These are phyloP conservation scores for Forbesichthys agassizii DNA, from an alignment of 2,113 vertebrate species.

Conservation along the genomic window DNA sequence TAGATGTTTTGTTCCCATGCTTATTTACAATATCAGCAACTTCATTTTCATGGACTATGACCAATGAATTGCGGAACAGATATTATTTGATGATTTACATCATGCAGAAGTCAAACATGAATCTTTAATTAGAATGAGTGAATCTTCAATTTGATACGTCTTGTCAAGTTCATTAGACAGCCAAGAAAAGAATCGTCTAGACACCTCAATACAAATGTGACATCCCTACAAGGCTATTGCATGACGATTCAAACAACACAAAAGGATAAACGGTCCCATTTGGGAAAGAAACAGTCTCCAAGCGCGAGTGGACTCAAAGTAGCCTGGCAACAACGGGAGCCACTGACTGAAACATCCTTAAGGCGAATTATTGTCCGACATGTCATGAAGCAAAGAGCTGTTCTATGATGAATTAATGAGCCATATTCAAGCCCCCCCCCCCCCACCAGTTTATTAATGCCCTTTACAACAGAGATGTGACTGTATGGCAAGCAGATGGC, in stretches of 20 bases:
- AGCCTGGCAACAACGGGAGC: conserved; percentile 46
- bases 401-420: conserved; percentile 61
- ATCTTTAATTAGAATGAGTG: no score
- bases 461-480: conserved; percentile 61
- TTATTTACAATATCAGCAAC: no score
- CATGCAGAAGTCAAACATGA: no score
- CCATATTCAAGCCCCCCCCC: conserved; percentile 46
- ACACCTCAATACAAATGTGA: no score
- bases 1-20: no score
- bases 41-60: no score
- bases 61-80: no score
- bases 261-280: conserved; percentile 37
- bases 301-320: conserved; percentile 56
- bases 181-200: no score
- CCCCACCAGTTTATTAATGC: conserved; percentile 35
- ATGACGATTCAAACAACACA: conserved; percentile 6
- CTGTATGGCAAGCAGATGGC: conserved; percentile 71
- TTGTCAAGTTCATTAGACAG: no score
- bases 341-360: conserved; percentile 46
- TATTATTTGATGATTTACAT: no score
- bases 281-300: conserved; percentile 36
- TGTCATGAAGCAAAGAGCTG: conserved; percentile 53
- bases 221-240: no score
- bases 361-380: conserved; percentile 53
- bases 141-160: no score